Conservation (phyloP, 2,797 vertebrate genomes). For the Eulemur albifrons region DNA sequence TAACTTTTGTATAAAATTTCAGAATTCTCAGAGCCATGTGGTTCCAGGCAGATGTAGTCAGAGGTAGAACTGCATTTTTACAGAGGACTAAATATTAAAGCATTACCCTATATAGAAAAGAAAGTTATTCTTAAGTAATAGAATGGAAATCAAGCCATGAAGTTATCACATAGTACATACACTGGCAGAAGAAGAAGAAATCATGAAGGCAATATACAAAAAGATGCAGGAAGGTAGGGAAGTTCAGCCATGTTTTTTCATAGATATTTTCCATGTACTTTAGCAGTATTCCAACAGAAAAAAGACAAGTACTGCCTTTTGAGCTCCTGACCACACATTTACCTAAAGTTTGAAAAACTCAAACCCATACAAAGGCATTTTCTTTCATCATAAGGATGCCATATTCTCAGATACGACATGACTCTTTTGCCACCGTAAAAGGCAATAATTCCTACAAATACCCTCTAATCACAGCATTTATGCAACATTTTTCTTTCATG, state of each 20-base stretch:
- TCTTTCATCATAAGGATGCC: not conserved
- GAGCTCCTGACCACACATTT: not conserved
- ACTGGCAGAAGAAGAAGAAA: not conserved
- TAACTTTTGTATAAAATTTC: not conserved
- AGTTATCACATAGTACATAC: not conserved
- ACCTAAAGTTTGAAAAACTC: not conserved
- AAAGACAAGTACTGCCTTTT: not conserved
- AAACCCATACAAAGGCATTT: not conserved
- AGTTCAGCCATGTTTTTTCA: not conserved
- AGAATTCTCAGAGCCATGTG: not conserved
- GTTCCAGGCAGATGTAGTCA: not conserved
- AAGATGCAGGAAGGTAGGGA: not conserved
- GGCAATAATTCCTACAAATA: not conserved
- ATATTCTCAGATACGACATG: not conserved
- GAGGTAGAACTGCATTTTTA: not conserved
- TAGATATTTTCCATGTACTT: not conserved
- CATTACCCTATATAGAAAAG: not conserved
- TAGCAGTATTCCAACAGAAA: not conserved
- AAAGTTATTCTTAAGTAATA: not conserved
- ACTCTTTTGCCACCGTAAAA: not conserved
- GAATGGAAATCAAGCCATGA: not conserved
- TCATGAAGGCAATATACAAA: not conserved
- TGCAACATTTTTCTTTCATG: not conserved
- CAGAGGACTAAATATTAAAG: not conserved
- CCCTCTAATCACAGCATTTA: not conserved